A percentile compares a stretch with the other conserved stretches of the same genome.
phyloP scores from a whole-genome alignment of 2,113 vertebrate genomes.

The Lynx canadensis region DNA sequence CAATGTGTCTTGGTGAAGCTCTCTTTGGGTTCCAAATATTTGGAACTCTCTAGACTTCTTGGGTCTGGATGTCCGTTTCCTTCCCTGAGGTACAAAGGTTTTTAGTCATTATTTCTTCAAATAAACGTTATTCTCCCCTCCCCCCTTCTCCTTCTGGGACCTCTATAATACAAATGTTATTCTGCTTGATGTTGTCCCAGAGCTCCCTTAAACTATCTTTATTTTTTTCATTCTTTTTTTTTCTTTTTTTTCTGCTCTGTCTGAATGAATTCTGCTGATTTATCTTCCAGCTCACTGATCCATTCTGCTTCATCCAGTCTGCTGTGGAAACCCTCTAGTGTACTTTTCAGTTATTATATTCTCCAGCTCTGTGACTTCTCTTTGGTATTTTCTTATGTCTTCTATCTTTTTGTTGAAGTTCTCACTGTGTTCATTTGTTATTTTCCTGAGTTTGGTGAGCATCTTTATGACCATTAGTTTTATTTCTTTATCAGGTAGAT shows the following conservation, averaged over 20 bases:
- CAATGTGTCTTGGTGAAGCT: background rate
- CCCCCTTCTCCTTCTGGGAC: background rate
- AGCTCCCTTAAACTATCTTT: background rate
- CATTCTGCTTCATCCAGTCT: background rate
- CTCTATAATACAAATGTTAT: background rate
- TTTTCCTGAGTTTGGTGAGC: background rate
- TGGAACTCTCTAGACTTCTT: background rate
- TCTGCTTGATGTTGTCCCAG: background rate
- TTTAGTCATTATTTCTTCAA: background rate
- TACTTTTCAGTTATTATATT: background rate
- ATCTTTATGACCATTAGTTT: background rate
- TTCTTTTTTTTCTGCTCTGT: background rate
- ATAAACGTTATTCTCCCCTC: background rate
- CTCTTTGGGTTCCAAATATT: background rate
- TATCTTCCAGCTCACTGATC: background rate
- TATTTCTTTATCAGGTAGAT: background rate
- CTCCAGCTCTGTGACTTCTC: background rate
- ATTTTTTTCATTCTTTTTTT: background rate
- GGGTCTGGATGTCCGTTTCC: background rate
- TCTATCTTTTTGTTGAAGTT: background rate
- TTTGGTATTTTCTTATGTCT: background rate
- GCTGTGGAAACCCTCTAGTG: background rate
- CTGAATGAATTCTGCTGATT: background rate
- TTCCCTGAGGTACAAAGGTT: background rate
- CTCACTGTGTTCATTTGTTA: background rate